These are phyloP conservation scores for Heteromurus nitidus DNA, from an alignment of 2,888 invertebrate genomes.

Conservation along the genomic window DNA sequence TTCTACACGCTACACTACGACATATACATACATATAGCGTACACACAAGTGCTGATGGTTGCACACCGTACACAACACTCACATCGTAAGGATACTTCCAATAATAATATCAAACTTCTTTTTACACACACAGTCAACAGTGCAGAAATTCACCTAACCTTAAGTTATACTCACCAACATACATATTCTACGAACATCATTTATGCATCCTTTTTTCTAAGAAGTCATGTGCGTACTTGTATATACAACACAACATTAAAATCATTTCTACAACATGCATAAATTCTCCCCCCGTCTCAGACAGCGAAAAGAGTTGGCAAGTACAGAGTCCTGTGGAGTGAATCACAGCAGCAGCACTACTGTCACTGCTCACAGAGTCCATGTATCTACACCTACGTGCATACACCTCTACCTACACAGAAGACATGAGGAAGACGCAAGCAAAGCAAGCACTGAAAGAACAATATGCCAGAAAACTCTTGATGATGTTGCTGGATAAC, in stretches of 20 bases:
- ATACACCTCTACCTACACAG: no score
- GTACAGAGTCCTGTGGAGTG: not conserved
- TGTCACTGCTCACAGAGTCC: not conserved
- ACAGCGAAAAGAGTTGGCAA: not conserved
- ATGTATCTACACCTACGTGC: not conserved
- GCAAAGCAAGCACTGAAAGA: slow-evolving; percentile 7
- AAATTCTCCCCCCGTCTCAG: not conserved
- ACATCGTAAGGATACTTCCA: no score
- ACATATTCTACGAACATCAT: no score
- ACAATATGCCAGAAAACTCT: slow-evolving; percentile 13
- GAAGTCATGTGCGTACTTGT: not conserved
- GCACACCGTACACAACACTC: no score
- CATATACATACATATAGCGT: not conserved
- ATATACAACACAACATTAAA: no score
- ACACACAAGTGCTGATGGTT: no score
- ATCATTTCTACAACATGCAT: slow-evolving; percentile 18
- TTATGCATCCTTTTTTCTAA: no score
- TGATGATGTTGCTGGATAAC: slow-evolving; percentile 52
- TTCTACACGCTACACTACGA: not conserved
- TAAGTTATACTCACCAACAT: no score
- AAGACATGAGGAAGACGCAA: not conserved
- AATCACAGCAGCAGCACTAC: slow-evolving; percentile 3
- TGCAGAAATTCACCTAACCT: no score
- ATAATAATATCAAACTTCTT: no score
- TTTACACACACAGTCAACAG: no score